Evolutionary conservation across 2,113 vertebrate species (phyloP).

Genomic region (Desmodus rotundus): DNA sequence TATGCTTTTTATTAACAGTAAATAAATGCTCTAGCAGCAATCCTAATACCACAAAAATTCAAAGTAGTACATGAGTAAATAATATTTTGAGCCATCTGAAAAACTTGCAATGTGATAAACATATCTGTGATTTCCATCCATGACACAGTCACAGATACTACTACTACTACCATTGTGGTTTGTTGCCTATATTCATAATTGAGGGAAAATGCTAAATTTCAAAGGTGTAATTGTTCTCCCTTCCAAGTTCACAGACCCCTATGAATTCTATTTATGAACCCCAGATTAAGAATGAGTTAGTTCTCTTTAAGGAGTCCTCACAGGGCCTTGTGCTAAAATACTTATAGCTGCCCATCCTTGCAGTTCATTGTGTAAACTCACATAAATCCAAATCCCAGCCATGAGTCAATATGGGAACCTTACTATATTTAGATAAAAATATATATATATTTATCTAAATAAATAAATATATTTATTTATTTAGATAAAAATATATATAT

Average conservation of each 20-base stretch:
- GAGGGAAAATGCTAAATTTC: not conserved
- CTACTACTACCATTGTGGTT: not conserved
- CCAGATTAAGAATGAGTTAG: not conserved
- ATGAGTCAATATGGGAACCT: not conserved
- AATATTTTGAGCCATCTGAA: slow-evolving; percentile 25
- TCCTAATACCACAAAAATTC: not conserved
- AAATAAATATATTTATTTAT: no score
- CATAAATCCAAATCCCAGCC: not conserved
- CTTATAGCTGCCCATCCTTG: not conserved
- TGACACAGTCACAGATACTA: not conserved
- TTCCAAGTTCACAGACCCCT: not conserved
- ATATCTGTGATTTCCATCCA: not conserved
- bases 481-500: no score
- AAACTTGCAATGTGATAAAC: not conserved
- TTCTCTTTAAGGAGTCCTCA: not conserved
- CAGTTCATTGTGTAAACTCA: not conserved
- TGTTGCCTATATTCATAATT: slow-evolving; percentile 18
- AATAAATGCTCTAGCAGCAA: slow-evolving; percentile 26
- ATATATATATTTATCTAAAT: no score
- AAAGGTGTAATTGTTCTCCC: slow-evolving; percentile 1
- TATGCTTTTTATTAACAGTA: not conserved
- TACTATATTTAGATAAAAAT: slow-evolving; percentile 13
- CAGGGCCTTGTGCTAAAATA: not conserved
- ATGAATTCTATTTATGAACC: not conserved
- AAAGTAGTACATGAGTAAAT: not conserved